Evolutionary conservation across 37 sponge, comb jelly and placozoan species (phyloP), one percentile per base, ranked within the genome.

Genomic region (Beroe ovata): DNA sequence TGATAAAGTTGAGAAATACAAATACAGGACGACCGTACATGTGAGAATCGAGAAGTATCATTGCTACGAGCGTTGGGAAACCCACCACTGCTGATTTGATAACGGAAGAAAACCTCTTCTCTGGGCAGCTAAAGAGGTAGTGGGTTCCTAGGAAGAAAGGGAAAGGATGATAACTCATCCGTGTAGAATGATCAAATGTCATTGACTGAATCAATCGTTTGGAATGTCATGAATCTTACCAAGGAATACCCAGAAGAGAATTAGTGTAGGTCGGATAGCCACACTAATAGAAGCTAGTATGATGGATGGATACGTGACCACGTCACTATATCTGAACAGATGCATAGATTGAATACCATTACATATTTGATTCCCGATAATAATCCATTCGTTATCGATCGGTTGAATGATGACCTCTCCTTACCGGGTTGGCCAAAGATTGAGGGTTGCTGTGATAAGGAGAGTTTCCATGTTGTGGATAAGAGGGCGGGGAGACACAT

Each of bases 381-480:
- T n/a, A n/a, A n/a, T n/a, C n/a, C n/a, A n/a, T n/a, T n/a, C n/a
- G n/a, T n/a, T n/a, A n/a, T n/a, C n/a, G n/a, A n/a, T n/a, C n/a
- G n/a, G n/a, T n/a, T n/a, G n/a, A n/a, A n/a, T n/a, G n/a, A n/a
- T n/a, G n/a, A n/a, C n/a, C n/a, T n/a, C n/a, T n/a, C n/a, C n/a
- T n/a, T 62, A 66, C 35, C 69, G 29, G 1, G 69, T 66, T 18
- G 69, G 69, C 69, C 69, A 66, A 11, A 66, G 30, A 30, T 66
- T 66, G 0, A 77, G 47, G 2, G 84, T 77, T 40, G 84, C 84
- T 4, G 42, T 42, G 22, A 77, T 77, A 23, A 77, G 47, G 0
- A 77, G 25, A 1, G 54, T 77, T 40, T 77, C 84, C 8, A 77
- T 77, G 54, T 77, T 77, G 42, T 77, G 20, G 41, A 77, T 36